Conservation (phyloP, 2,888 invertebrate species). For the Anaspis maculata region DNA sequence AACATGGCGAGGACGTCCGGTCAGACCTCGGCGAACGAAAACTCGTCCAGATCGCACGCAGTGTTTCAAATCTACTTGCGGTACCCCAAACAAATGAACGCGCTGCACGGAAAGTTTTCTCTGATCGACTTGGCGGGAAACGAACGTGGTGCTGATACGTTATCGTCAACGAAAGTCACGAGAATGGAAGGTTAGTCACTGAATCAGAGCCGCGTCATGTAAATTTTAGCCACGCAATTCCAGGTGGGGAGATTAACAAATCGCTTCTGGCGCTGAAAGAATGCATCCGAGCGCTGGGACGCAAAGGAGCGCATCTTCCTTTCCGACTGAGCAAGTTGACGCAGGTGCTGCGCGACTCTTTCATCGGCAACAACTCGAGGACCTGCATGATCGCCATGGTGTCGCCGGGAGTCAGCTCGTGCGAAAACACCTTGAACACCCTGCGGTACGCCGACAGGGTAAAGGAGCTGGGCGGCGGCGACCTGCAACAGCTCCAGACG, state of each 20-base stretch:
- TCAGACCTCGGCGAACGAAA: constrained; percentile 94
- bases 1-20: constrained; percentile 90
- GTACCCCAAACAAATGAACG: constrained; percentile 55
- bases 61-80: constrained; percentile 95
- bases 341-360: constrained; percentile 91
- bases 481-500: constrained; percentile 19
- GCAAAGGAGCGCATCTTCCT: constrained; percentile 88
- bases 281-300: constrained; percentile 91
- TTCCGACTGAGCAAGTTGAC: constrained; percentile 97
- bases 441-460: constrained; percentile 96
- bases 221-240: no score
- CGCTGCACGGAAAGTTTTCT: constrained; percentile 95
- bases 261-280: constrained; percentile 93
- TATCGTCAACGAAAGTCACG: constrained; percentile 90
- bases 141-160: constrained; percentile 98
- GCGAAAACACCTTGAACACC: constrained; percentile 97
- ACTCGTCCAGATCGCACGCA: constrained; percentile 97
- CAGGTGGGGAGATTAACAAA: constrained; percentile 94
- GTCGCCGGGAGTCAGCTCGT: constrained; percentile 91
- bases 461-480: constrained; percentile 70
- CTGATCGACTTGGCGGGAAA: constrained; percentile 97
- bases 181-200: constrained; percentile 82
- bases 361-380: constrained; percentile 95
- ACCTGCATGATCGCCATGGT: constrained; percentile 99
- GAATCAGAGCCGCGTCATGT: no score